phyloP scores from a whole-genome alignment of 2,797 vertebrate genomes.

The Cirrhinus molitorella region DNA sequence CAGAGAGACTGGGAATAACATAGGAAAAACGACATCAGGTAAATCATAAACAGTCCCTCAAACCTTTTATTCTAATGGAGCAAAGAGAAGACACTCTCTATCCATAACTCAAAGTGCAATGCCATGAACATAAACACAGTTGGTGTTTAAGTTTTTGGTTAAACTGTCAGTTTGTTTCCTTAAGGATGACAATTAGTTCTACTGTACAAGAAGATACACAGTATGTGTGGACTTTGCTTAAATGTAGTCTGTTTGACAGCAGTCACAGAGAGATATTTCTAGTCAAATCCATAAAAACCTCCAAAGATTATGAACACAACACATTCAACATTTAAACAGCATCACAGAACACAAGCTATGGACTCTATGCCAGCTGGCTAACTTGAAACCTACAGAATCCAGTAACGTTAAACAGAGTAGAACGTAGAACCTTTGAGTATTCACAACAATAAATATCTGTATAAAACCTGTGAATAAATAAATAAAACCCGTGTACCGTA shows the following conservation, averaged over 20 bases:
- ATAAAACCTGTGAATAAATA: not conserved
- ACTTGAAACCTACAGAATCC: not conserved
- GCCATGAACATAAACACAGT: not conserved
- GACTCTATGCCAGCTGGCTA: not conserved
- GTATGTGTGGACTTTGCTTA: not conserved
- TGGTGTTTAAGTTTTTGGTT: not conserved
- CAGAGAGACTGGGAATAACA: no score
- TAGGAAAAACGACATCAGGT: no score
- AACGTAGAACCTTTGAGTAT: not conserved
- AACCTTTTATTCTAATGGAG: not conserved
- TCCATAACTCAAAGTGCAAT: not conserved
- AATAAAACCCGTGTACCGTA: not conserved
- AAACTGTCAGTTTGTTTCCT: constrained; percentile 1
- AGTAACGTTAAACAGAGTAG: not conserved
- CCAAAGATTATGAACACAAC: not conserved
- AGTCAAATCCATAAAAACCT: not conserved
- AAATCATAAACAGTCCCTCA: no score
- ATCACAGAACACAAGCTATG: not conserved
- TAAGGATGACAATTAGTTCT: not conserved
- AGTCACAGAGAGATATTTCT: not conserved
- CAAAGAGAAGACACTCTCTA: not conserved
- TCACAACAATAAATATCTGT: not conserved
- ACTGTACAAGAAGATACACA: not conserved
- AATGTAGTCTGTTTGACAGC: not conserved
- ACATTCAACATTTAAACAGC: not conserved